These are phyloP conservation scores for Hippoglossus stenolepis DNA, from an alignment of 2,113 vertebrate genomes.

Conservation along the genomic window DNA sequence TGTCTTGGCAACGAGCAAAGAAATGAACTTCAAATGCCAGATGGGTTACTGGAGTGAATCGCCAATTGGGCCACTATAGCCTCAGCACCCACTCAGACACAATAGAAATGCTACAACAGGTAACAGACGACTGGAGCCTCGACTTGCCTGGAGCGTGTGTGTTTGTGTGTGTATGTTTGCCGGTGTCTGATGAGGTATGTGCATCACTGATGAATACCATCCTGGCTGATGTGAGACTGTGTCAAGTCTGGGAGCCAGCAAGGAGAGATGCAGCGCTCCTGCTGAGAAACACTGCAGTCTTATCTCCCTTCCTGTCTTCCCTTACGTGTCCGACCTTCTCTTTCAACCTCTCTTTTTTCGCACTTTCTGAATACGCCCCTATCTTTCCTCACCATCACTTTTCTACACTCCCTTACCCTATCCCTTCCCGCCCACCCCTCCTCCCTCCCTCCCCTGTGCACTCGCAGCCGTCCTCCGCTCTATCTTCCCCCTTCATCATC, in stretches of 20 bases:
- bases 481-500: slow-evolving; percentile 59
- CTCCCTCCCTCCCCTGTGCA: slow-evolving; percentile 29
- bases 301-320: slow-evolving; percentile 73
- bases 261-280: slow-evolving; percentile 65
- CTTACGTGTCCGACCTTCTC: slow-evolving; percentile 70
- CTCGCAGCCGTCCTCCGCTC: slow-evolving; percentile 46
- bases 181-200: slow-evolving; percentile 37
- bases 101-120: slow-evolving; percentile 62
- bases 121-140: slow-evolving; percentile 57
- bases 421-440: slow-evolving; percentile 28
- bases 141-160: slow-evolving; percentile 27
- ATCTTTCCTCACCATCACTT: slow-evolving; percentile 74
- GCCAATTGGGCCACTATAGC: slow-evolving; percentile 66
- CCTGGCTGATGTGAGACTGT: slow-evolving; percentile 55
- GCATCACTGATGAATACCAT: slow-evolving; percentile 68
- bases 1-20: slow-evolving; percentile 67
- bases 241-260: slow-evolving; percentile 51
- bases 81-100: slow-evolving; percentile 47
- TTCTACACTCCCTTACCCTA: slow-evolving; percentile 52
- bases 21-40: slow-evolving; percentile 76
- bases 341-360: slow-evolving; percentile 61
- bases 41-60: slow-evolving; percentile 76
- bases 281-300: slow-evolving; percentile 73
- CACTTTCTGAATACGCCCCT: slow-evolving; percentile 58
- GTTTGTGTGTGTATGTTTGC: slow-evolving; percentile 12